Evolutionary conservation across 2,888 invertebrate species (phyloP).

Genomic region (Epinotia nisella): DNA sequence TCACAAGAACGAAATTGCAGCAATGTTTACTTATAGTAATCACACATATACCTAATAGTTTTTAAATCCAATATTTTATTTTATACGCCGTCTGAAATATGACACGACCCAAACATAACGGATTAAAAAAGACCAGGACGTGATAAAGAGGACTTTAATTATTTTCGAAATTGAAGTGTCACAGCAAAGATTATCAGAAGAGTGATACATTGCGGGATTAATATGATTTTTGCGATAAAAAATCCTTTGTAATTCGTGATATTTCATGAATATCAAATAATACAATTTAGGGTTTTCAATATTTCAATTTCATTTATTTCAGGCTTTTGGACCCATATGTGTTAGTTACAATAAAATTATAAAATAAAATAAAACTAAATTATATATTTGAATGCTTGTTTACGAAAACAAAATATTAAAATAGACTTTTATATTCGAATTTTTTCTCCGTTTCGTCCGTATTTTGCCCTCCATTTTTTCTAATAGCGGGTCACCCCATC

Average conservation of each 20-base stretch:
- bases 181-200: slow-evolving; percentile 1
- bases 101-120: not conserved
- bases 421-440: not conserved
- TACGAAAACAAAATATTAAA: too few species aligned
- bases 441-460: not conserved
- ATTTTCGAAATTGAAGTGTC: slow-evolving; percentile 33
- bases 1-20: too few species aligned
- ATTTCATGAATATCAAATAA: not conserved
- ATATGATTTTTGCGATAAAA: slow-evolving; percentile 11
- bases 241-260: not conserved
- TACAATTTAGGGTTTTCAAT: too few species aligned
- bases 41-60: too few species aligned
- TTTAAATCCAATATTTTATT: too few species aligned
- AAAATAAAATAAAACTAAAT: too few species aligned
- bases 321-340: too few species aligned
- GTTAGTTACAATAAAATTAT: too few species aligned
- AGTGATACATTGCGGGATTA: slow-evolving; percentile 6
- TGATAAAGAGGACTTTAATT: not conserved
- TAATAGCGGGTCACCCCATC: slow-evolving; percentile 9
- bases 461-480: not conserved
- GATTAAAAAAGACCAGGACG: not conserved
- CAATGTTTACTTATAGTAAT: too few species aligned
- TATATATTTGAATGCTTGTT: too few species aligned
- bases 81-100: not conserved
- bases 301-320: too few species aligned